Evolutionary conservation across 2,113 vertebrate genomes (phyloP).

Genomic region (Leucosticte australis): DNA sequence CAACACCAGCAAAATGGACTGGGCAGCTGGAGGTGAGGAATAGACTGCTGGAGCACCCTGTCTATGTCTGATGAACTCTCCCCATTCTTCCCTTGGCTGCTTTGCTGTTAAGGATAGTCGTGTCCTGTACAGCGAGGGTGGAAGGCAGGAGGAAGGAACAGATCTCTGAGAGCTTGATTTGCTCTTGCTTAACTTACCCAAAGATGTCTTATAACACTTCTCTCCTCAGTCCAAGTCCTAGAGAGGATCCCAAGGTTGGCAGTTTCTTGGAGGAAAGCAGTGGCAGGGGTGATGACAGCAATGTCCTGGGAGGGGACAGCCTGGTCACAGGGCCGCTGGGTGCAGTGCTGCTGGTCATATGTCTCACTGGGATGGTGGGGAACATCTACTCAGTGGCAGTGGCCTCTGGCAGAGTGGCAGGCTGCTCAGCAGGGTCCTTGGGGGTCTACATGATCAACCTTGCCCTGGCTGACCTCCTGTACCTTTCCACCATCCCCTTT

Average conservation of each 20-base stretch:
- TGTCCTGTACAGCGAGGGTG: rapidly evolving
- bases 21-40: neutral
- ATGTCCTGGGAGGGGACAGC: conserved; percentile 23
- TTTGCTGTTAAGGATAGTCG: neutral
- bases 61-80: neutral
- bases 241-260: neutral
- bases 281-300: neutral
- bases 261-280: conserved; percentile 1
- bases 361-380: conserved; percentile 75
- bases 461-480: conserved; percentile 86
- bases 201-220: neutral
- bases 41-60: neutral
- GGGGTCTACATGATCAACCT: conserved; percentile 83
- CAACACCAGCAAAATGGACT: neutral
- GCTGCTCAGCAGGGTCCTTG: conserved; percentile 77
- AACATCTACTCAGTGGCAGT: conserved; percentile 82
- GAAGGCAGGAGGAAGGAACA: neutral
- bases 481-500: conserved; percentile 88
- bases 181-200: neutral
- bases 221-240: neutral
- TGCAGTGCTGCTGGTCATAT: conserved; percentile 76
- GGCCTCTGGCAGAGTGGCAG: conserved; percentile 61
- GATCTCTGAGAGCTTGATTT: neutral
- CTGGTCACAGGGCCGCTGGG: conserved; percentile 75
- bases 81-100: neutral